These are phyloP conservation scores for Steinernema scapterisci DNA, from an alignment of 2,888 invertebrate genomes.

Conservation along the genomic window DNA sequence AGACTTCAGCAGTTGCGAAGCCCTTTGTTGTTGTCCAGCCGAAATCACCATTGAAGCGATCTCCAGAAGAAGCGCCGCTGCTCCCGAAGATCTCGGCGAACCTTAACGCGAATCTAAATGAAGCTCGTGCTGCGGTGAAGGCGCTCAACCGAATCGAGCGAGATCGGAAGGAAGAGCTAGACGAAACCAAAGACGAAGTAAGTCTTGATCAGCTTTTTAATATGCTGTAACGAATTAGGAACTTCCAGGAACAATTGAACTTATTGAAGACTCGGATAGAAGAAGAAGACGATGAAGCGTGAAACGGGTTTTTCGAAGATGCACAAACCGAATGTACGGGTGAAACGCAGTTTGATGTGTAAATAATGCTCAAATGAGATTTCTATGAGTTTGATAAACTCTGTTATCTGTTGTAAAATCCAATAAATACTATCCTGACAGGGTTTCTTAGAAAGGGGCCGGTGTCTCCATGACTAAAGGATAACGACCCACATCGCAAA, in stretches of 20 bases:
- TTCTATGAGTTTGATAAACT: too few relatives aligned
- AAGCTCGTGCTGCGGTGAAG: constrained; percentile 13
- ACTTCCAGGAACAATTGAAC: constrained; percentile 3
- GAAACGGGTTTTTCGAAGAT: neutral
- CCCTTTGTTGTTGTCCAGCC: neutral
- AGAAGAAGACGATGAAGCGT: constrained; percentile 10
- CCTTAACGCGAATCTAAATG: neutral
- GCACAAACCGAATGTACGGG: too few relatives aligned
- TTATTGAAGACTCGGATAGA: neutral
- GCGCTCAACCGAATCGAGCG: constrained; percentile 8
- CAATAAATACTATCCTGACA: too few relatives aligned
- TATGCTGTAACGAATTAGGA: neutral
- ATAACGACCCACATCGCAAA: too few relatives aligned
- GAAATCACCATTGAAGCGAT: neutral
- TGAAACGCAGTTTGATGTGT: too few relatives aligned
- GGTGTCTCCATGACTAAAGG: too few relatives aligned
- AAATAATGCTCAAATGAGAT: too few relatives aligned
- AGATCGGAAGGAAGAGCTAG: constrained; percentile 7
- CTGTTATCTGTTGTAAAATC: too few relatives aligned
- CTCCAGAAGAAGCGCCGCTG: neutral
- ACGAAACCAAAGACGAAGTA: constrained; percentile 10
- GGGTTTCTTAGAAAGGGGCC: too few relatives aligned
- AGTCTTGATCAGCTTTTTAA: neutral
- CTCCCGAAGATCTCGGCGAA: neutral
- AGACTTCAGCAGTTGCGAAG: neutral